A percentile compares a stretch with the other conserved stretches of the same genome.
Evolutionary conservation across 2,113 vertebrate genomes (phyloP).

Genomic region (Megaptera novaeangliae): DNA sequence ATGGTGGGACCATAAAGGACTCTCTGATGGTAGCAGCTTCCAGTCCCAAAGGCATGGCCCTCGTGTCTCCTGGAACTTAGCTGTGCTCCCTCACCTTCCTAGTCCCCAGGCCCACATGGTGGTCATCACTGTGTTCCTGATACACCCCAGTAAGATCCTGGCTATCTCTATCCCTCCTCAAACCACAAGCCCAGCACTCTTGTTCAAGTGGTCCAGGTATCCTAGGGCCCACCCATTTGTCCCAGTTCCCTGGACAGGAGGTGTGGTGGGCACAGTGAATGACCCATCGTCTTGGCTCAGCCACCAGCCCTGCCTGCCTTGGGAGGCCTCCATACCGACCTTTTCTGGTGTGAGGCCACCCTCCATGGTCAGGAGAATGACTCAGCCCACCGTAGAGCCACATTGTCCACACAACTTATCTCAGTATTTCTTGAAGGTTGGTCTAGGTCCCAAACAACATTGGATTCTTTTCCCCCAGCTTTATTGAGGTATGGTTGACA

Average conservation of each 20-base stretch:
- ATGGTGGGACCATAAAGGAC: fast-evolving
- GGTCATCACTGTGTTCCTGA: not conserved
- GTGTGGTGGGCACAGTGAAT: not conserved
- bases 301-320: not conserved
- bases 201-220: not conserved
- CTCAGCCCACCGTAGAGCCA: not conserved
- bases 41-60: not conserved
- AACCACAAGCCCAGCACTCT: not conserved
- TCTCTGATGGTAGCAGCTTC: not conserved
- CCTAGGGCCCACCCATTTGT: not conserved
- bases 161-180: not conserved
- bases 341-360: not conserved
- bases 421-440: not conserved
- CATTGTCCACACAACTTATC: not conserved
- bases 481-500: not conserved
- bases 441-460: not conserved
- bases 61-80: fast-evolving
- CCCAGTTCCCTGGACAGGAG: not conserved
- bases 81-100: not conserved
- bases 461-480: not conserved
- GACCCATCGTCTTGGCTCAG: not conserved
- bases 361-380: not conserved
- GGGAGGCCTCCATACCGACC: too few relatives aligned
- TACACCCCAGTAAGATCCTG: not conserved
- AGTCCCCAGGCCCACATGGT: not conserved